phyloP scores from a whole-genome alignment of 2,113 vertebrate genomes.

The Coptodon rendalli region DNA sequence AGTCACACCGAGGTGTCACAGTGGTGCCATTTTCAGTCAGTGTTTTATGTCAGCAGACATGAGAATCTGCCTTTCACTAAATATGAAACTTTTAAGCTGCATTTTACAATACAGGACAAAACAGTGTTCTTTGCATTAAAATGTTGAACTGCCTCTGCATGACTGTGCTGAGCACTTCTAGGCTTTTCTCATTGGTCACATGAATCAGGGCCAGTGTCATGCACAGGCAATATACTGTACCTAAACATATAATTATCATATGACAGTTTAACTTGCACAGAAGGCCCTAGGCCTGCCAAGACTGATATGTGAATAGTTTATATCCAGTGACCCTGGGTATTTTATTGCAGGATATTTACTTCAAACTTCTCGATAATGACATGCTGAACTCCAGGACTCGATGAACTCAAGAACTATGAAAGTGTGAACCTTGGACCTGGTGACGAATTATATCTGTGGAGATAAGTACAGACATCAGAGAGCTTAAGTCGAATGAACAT shows the following conservation, averaged over 20 bases:
- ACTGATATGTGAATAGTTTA: neutral
- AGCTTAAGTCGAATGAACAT: neutral
- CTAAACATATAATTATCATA: neutral
- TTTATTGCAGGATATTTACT: neutral
- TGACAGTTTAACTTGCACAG: neutral
- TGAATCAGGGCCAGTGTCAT: neutral
- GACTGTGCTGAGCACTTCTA: neutral
- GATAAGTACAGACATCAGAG: neutral
- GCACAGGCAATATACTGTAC: neutral
- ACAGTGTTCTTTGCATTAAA: neutral
- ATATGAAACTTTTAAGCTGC: accelerated
- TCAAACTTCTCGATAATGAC: neutral
- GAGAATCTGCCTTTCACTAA: neutral
- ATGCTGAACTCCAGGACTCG: neutral
- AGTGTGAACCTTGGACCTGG: neutral
- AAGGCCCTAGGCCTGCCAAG: neutral
- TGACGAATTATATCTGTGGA: neutral
- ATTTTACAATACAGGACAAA: neutral
- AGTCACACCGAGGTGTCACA: neutral
- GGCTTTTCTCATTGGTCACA: neutral
- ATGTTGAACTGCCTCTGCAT: neutral
- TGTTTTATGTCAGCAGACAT: neutral
- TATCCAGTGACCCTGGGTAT: neutral
- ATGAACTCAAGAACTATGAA: neutral
- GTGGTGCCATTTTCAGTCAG: neutral